These are phyloP conservation scores for Aurelia sp. DNA, from an alignment of 30 jellyfish, hydroid and myxozoan genomes.

Conservation along the genomic window DNA sequence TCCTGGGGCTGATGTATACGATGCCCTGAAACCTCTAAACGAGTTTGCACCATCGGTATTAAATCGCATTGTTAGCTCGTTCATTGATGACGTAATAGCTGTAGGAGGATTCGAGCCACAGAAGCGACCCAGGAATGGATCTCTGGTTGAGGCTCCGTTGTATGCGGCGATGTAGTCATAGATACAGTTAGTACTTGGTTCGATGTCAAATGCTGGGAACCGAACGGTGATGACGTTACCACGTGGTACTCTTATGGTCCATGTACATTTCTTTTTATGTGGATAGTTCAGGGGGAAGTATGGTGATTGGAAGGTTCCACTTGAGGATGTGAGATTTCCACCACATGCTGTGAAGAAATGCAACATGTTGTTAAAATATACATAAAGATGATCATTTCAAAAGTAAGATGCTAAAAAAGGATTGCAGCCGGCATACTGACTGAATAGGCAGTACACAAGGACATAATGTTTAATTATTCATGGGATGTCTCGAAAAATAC, in stretches of 20 bases:
- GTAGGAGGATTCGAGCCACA: constrained; percentile 64
- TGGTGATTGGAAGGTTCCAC: constrained; percentile 73
- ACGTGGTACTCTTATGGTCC: constrained; percentile 61
- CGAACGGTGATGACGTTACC: constrained; percentile 62
- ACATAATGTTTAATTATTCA: background rate
- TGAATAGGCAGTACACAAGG: background rate
- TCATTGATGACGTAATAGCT: constrained; percentile 58
- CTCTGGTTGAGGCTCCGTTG: constrained; percentile 69
- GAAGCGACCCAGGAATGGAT: constrained; percentile 56
- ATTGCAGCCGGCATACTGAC: background rate
- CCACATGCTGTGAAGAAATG: constrained; percentile 58
- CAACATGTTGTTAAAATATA: background rate
- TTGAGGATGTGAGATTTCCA: constrained; percentile 63
- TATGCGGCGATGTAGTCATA: constrained; percentile 68
- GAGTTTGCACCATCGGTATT: constrained; percentile 72
- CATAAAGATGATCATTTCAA: background rate
- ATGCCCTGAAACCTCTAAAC: constrained; percentile 67
- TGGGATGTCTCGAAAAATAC: too few relatives aligned
- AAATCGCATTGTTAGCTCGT: constrained; percentile 40
- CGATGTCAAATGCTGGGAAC: constrained; percentile 67
- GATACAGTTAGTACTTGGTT: constrained; percentile 53
- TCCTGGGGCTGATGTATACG: constrained; percentile 57
- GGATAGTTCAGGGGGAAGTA: constrained; percentile 79
- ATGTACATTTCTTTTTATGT: constrained; percentile 64
- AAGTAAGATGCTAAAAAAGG: background rate